These are phyloP conservation scores for Euphysa ruthae DNA, from an alignment of 30 jellyfish, hydroid and myxozoan species.

Conservation along the genomic window DNA sequence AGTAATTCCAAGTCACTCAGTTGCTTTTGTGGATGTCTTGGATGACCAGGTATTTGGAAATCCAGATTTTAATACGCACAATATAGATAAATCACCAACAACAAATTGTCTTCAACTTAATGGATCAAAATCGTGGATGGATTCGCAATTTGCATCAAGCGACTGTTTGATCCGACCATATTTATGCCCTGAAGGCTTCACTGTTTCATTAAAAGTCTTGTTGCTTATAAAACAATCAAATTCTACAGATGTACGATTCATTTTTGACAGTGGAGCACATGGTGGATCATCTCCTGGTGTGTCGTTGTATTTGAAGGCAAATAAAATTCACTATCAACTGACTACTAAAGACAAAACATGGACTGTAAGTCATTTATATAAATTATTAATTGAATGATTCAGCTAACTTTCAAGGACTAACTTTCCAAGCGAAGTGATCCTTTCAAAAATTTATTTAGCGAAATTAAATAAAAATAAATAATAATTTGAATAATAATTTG, in stretches of 20 bases:
- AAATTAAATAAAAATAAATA: constrained; percentile 50
- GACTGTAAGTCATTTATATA: constrained; percentile 57
- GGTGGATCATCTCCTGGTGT: constrained; percentile 98
- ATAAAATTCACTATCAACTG: constrained; percentile 80
- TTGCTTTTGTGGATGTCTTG: constrained; percentile 69
- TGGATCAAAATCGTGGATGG: constrained; percentile 82
- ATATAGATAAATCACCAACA: constrained; percentile 33
- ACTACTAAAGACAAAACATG: constrained; percentile 81
- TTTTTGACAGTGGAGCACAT: constrained; percentile 95
- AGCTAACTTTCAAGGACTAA: constrained; percentile 50
- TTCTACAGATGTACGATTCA: constrained; percentile 64
- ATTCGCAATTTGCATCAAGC: constrained; percentile 50
- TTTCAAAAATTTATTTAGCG: constrained; percentile 69
- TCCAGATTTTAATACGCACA: constrained; percentile 72
- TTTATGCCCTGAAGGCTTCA: constrained; percentile 67
- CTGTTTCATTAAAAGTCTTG: constrained; percentile 74
- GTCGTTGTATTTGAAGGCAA: constrained; percentile 72
- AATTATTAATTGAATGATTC: constrained; percentile 60
- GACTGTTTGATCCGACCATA: constrained; percentile 88
- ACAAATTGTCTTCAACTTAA: constrained; percentile 73
- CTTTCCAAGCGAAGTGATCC: constrained; percentile 86
- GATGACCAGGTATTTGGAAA: constrained; percentile 66
- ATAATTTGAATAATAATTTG: constrained; percentile 83
- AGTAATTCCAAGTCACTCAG: constrained; percentile 92
- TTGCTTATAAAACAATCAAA: constrained; percentile 30